These are phyloP conservation scores for Mormoops blainvillei DNA, from an alignment of 2,113 vertebrate species.

Conservation along the genomic window DNA sequence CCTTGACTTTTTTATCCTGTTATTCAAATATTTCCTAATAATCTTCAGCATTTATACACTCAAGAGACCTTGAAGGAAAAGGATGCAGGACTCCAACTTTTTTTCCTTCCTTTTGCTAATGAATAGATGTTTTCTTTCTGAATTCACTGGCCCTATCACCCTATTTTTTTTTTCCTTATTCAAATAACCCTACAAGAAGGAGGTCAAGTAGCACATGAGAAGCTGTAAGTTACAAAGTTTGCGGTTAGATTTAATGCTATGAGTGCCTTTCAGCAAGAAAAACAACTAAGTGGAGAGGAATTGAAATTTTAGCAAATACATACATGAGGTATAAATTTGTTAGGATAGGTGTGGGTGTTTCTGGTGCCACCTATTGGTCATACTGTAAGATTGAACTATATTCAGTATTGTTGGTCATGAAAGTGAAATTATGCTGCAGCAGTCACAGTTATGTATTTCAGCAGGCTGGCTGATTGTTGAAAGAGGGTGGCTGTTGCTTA, in stretches of 20 bases:
- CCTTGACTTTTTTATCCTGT: slow-evolving; percentile 77
- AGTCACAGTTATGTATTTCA: background rate
- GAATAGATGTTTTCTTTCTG: slow-evolving; percentile 74
- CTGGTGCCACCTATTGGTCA: slow-evolving; percentile 72
- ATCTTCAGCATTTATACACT: slow-evolving; percentile 64
- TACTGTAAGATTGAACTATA: background rate
- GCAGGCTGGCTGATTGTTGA: background rate
- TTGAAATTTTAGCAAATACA: background rate
- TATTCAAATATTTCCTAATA: slow-evolving; percentile 76
- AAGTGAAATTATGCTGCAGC: background rate
- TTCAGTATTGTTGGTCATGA: background rate
- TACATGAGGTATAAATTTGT: background rate
- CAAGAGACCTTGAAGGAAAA: slow-evolving; percentile 70
- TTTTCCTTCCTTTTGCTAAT: slow-evolving; percentile 73
- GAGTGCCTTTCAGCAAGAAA: background rate
- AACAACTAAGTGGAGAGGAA: background rate
- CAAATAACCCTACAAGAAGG: background rate
- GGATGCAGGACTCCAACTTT: slow-evolving; percentile 58
- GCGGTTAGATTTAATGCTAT: background rate
- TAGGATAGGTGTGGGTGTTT: slow-evolving; percentile 41
- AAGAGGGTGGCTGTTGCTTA: background rate
- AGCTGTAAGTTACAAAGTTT: background rate
- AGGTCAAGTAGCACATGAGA: slow-evolving; percentile 28
- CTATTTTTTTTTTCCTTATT: slow-evolving; percentile 11
- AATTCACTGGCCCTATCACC: slow-evolving; percentile 53